Evolutionary conservation across 1,140 invertebrate species (phyloP).

Genomic region (Potamilus streckersoni): DNA sequence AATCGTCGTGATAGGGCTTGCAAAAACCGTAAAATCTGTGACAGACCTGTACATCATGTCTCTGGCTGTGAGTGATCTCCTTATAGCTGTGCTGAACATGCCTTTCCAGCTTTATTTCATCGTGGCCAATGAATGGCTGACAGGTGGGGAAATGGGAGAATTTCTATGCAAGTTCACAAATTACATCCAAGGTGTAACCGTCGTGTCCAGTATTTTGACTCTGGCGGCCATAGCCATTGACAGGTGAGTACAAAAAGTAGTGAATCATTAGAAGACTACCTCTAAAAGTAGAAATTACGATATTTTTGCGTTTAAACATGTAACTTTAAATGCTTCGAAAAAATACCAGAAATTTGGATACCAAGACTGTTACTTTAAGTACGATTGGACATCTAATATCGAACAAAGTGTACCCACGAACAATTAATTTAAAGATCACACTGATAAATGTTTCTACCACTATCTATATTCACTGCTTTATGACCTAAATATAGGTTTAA

Average conservation of each 20-base stretch:
- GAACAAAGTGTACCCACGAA: too few relatives aligned
- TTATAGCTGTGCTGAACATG: slow-evolving; percentile 49
- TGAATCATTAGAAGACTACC: too few relatives aligned
- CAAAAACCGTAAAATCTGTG: slow-evolving; percentile 38
- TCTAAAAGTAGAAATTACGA: too few relatives aligned
- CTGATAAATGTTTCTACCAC: too few relatives aligned
- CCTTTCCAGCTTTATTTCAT: slow-evolving; percentile 50
- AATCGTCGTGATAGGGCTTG: slow-evolving; percentile 37
- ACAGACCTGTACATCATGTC: slow-evolving; percentile 64
- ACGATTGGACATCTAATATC: too few relatives aligned
- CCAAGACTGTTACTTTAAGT: too few relatives aligned
- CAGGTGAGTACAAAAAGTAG: slow-evolving; percentile 33
- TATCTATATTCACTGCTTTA: too few relatives aligned
- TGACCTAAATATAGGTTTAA: too few relatives aligned
- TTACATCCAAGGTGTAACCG: slow-evolving; percentile 46
- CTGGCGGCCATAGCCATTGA: slow-evolving; percentile 50
- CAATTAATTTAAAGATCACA: too few relatives aligned
- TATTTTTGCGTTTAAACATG: too few relatives aligned
- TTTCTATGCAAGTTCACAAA: slow-evolving; percentile 48
- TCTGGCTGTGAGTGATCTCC: slow-evolving; percentile 39
- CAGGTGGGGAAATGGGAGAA: slow-evolving; percentile 34
- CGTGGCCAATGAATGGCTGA: slow-evolving; percentile 44
- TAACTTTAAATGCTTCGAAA: too few relatives aligned
- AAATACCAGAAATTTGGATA: too few relatives aligned
- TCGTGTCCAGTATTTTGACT: slow-evolving; percentile 51